A percentile compares a stretch with the other conserved stretches of the same genome.
Conservation (phyloP, 2,888 invertebrate species). For the Pelosia muscerda region DNA sequence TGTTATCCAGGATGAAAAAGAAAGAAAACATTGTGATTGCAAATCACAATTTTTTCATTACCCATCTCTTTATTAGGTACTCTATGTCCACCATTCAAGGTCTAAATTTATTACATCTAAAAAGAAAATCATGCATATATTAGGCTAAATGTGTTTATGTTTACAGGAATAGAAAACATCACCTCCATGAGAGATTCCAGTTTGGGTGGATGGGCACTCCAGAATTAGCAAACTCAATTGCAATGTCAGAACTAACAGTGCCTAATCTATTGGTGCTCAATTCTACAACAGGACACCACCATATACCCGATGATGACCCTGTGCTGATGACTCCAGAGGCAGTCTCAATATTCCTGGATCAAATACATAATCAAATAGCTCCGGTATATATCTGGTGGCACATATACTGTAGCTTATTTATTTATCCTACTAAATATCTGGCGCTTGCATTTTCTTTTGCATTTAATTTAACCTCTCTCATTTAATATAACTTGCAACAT, state of each 20-base stretch:
- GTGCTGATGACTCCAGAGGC: constrained; percentile 93
- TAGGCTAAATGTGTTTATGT: constrained; percentile 12
- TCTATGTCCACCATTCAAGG: no score
- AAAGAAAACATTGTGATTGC: no score
- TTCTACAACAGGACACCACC: constrained; percentile 96
- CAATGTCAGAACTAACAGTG: constrained; percentile 93
- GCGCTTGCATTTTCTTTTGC: no score
- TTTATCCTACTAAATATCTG: no score
- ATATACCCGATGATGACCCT: constrained; percentile 95
- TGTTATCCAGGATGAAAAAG: no score
- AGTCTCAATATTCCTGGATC: constrained; percentile 91
- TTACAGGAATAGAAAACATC: constrained; percentile 86
- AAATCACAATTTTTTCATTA: background rate
- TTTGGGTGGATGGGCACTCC: constrained; percentile 98
- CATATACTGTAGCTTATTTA: background rate
- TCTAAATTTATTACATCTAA: no score
- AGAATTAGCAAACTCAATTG: constrained; percentile 97
- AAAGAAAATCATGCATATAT: background rate
- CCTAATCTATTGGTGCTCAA: constrained; percentile 97
- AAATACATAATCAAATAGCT: constrained; percentile 92
- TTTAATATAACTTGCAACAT: no score
- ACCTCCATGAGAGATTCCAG: constrained; percentile 94
- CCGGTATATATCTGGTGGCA: constrained; percentile 85
- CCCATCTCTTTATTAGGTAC: no score
- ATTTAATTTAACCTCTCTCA: no score